Percentiles rank a stretch among this genome's conserved stretches.
These are phyloP conservation scores for Salvelinus sp. DNA, from an alignment of 2,113 vertebrate genomes.

Conservation along the genomic window DNA sequence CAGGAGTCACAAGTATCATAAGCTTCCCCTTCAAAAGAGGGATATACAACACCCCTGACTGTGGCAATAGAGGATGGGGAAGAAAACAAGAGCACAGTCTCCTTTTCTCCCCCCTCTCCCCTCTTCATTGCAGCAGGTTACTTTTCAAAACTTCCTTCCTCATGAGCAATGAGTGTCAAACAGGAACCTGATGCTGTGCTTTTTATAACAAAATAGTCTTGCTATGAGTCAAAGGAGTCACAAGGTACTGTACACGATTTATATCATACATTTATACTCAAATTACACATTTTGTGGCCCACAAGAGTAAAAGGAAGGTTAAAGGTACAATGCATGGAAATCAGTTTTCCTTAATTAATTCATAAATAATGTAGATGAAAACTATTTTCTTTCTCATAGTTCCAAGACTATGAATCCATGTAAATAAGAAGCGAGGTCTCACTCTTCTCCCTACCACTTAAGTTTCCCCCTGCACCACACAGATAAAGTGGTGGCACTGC, in stretches of 20 bases:
- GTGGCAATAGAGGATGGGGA: background rate
- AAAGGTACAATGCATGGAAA: background rate
- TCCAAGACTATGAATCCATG: background rate
- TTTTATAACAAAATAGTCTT: background rate
- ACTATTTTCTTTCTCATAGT: background rate
- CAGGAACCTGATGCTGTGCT: constrained; percentile 10
- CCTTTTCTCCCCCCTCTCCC: constrained; percentile 31
- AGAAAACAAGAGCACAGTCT: constrained; percentile 48
- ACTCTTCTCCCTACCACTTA: background rate
- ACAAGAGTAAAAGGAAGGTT: too few species aligned
- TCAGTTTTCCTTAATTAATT: background rate
- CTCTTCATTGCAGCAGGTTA: constrained; percentile 59
- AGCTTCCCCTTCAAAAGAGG: constrained; percentile 84
- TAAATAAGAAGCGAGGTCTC: background rate
- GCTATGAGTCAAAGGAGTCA: constrained; percentile 14
- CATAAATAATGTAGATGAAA: background rate
- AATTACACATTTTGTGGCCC: background rate
- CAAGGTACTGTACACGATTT: background rate
- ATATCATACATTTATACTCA: background rate
- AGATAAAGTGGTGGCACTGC: constrained; percentile 32
- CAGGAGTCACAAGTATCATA: constrained; percentile 85
- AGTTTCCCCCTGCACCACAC: constrained; percentile 30
- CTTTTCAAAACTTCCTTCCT: constrained; percentile 84
- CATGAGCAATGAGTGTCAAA: constrained; percentile 53
- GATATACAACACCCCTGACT: constrained; percentile 40